Base-by-base conservation (phyloP, 1,140 invertebrate species). In the Caenorhabditis remanei region DNA sequence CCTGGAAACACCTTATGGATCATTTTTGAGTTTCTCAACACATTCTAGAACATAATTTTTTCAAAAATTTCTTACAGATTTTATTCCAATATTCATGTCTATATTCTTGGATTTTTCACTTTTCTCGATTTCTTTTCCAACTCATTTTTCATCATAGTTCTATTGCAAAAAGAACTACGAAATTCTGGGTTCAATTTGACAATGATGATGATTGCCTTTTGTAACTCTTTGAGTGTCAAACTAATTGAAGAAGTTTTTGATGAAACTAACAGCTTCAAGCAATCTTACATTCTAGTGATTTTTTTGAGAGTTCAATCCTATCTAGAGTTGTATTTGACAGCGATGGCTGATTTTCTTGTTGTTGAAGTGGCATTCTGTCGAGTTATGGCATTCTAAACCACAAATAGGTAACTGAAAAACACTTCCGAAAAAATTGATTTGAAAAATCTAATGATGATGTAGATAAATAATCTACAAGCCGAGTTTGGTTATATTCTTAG, bases 131-230 rank as follows among this genome's bases (percentile, higher is more conserved):
- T 67, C 41, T 67, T 67, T 19, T 67, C 2, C 7, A 67, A 67
- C 21, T 14, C 43, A 14, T 13, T 6, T 4, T 63, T 32, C 32
- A 32, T 63, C 5, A 40, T 63, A 7, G 61, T 63, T 32, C 14
- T 63, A 40, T 63, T 14, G 9, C 61, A 63, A 63, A 63, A 63
- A 63, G 61, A 63, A 40, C 61, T 63, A 11, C 61, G 61, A 32
- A 63, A 9, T 4, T 63, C 61, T 63, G 61, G 61, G 32, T 32
- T 63, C 21, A 63, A 63, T 63, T 8, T 63, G 6, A 63, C 61
- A 63, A 63, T 63, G 61, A 63, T 6, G 7, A 63, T 63, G 61
- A 63, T 63, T 63, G 61, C 61, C 8, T 8, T 63, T 7, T 63
- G 61, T 24, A 63, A 63, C 19, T 63, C 32, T 32, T 40, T 14